A percentile compares a stretch with the other conserved stretches of the same genome.
Conservation (phyloP, 2,113 vertebrate genomes). For the Castor canadensis region DNA sequence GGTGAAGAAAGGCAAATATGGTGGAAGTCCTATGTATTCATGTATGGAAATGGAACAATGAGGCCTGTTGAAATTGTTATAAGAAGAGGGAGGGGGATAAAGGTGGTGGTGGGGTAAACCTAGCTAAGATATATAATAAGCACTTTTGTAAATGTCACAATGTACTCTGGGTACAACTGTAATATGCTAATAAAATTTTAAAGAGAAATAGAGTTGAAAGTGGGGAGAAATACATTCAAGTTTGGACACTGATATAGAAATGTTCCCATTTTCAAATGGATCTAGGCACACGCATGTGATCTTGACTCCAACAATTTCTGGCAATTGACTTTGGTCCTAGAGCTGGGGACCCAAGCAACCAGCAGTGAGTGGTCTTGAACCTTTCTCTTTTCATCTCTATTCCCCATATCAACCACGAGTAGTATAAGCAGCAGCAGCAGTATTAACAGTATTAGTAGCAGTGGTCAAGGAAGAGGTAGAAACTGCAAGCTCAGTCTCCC, state of each 20-base stretch:
- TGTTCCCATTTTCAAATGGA: neutral
- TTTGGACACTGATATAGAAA: neutral
- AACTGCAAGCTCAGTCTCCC: neutral
- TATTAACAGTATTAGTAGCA: neutral
- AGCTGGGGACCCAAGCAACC: neutral
- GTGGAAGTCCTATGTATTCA: too few relatives aligned
- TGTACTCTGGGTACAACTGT: too few relatives aligned
- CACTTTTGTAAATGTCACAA: too few relatives aligned
- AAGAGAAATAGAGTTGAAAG: too few relatives aligned
- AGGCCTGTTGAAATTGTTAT: too few relatives aligned
- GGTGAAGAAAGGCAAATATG: too few relatives aligned
- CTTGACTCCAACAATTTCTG: neutral
- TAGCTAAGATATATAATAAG: too few relatives aligned
- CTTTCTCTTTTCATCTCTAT: neutral
- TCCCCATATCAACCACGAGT: neutral
- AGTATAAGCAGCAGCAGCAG: neutral
- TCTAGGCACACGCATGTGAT: neutral
- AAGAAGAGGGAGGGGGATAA: too few relatives aligned
- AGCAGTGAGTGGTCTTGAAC: too few relatives aligned
- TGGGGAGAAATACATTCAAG: neutral
- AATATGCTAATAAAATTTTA: too few relatives aligned
- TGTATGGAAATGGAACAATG: too few relatives aligned
- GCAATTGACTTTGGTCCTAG: neutral
- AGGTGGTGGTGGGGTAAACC: too few relatives aligned
- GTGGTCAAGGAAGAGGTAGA: neutral